Evolutionary conservation across 2,113 vertebrate species (phyloP).

Genomic region (Stegostoma tigrinum): DNA sequence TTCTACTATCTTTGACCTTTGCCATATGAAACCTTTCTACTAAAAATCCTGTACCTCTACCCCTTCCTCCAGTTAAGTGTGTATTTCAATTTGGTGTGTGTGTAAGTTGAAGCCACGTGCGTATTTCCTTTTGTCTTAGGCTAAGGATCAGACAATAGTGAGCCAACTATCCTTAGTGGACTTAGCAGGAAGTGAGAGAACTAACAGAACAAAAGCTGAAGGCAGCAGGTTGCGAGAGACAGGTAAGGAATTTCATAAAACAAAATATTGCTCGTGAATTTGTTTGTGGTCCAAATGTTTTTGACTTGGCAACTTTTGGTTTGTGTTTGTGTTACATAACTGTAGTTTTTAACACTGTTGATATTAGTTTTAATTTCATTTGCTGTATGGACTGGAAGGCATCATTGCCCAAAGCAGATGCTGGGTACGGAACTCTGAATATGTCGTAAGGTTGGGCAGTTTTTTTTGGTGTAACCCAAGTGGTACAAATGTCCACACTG

Average conservation of each 20-base stretch:
- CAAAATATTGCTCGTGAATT: not conserved
- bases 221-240: constrained; percentile 85
- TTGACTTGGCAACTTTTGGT: not conserved
- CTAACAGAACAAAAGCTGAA: constrained; percentile 84
- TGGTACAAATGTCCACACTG: not conserved
- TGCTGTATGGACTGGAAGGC: not conserved
- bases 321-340: not conserved
- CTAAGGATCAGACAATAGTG: constrained; percentile 77
- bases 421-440: not conserved
- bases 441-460: not conserved
- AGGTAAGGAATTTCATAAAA: constrained; percentile 54
- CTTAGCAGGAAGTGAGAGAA: constrained; percentile 91
- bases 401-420: not conserved
- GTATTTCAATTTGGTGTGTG: not conserved
- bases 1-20: not conserved
- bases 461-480: not conserved
- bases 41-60: not conserved
- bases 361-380: not conserved
- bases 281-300: not conserved
- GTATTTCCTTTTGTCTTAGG: constrained; percentile 52
- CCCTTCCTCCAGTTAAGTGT: not conserved
- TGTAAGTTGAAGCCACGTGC: not conserved
- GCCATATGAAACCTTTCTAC: not conserved
- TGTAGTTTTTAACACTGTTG: not conserved
- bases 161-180: constrained; percentile 92